phyloP scores from a whole-genome alignment of 2,113 vertebrate species.

The Lasiurus borealis region DNA sequence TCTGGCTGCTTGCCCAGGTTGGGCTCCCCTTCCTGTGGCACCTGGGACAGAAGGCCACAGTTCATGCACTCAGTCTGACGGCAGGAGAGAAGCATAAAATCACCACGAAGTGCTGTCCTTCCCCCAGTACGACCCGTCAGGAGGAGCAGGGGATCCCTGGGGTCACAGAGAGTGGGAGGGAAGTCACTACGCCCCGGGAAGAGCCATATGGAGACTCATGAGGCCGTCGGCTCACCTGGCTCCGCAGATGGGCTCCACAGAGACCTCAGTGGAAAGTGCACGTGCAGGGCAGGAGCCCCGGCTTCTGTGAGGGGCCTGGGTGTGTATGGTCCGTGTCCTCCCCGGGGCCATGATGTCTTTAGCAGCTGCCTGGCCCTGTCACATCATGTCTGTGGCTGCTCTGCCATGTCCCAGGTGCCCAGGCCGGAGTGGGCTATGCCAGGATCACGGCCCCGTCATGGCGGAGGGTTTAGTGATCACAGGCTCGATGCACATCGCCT shows the following conservation, averaged over 20 bases:
- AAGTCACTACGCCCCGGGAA: background rate
- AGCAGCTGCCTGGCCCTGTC: background rate
- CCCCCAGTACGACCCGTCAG: background rate
- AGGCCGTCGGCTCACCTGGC: background rate
- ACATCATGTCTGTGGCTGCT: background rate
- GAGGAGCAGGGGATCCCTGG: background rate
- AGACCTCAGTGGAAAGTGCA: background rate
- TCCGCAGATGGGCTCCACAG: background rate
- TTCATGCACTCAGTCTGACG: background rate
- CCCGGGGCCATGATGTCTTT: background rate
- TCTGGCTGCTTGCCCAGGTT: background rate
- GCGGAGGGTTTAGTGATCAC: background rate
- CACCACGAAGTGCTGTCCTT: background rate
- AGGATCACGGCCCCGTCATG: rapidly evolving
- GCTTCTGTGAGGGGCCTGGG: background rate
- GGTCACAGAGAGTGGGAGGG: background rate
- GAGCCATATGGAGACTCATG: background rate
- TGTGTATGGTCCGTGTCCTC: background rate
- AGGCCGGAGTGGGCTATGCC: background rate
- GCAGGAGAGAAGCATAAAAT: background rate
- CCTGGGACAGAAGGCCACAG: background rate
- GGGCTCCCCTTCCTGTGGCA: no score
- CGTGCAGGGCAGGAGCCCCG: background rate
- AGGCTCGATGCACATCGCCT: rapidly evolving
- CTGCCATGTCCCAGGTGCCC: background rate